A percentile compares a stretch with the other conserved stretches of the same genome.
Conservation (phyloP, 1,140 invertebrate species). For the Heliconius eleuchia region DNA sequence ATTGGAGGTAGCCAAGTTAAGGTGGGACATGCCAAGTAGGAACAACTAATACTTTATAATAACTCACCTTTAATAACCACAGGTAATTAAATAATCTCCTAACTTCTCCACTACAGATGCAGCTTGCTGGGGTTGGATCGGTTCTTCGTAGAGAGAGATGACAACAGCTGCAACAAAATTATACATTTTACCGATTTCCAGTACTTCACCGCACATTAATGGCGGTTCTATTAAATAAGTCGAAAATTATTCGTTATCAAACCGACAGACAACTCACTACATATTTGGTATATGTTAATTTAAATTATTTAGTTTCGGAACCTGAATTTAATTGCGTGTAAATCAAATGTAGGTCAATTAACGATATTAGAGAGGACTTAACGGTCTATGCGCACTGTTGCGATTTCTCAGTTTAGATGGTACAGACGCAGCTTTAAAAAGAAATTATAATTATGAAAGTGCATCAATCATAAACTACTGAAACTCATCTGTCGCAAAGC, state of each 20-base stretch:
- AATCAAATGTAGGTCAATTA: conserved; percentile 38
- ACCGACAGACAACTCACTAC: background rate
- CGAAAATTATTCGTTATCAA: background rate
- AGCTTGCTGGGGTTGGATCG: conserved; percentile 96
- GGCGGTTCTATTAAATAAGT: background rate
- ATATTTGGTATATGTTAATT: conserved; percentile 1
- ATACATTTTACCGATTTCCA: background rate
- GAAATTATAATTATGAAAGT: conserved; percentile 20
- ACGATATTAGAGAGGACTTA: conserved; percentile 36
- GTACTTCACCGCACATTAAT: background rate
- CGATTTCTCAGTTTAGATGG: conserved; percentile 20
- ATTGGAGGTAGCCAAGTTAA: background rate
- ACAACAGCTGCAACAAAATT: conserved; percentile 89
- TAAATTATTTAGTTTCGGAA: conserved; percentile 24
- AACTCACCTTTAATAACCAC: conserved; percentile 91
- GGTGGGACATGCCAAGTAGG: background rate
- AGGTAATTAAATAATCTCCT: conserved; percentile 96
- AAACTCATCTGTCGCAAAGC: background rate
- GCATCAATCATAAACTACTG: conserved; percentile 6
- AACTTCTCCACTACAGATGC: conserved; percentile 97
- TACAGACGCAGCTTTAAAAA: conserved; percentile 12
- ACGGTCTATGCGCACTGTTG: conserved; percentile 30
- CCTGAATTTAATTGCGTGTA: conserved; percentile 27
- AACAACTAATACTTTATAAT: background rate
- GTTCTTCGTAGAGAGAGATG: conserved; percentile 95